These are phyloP conservation scores for Neogobius melanostomus DNA, from an alignment of 2,113 vertebrate species.

Conservation along the genomic window DNA sequence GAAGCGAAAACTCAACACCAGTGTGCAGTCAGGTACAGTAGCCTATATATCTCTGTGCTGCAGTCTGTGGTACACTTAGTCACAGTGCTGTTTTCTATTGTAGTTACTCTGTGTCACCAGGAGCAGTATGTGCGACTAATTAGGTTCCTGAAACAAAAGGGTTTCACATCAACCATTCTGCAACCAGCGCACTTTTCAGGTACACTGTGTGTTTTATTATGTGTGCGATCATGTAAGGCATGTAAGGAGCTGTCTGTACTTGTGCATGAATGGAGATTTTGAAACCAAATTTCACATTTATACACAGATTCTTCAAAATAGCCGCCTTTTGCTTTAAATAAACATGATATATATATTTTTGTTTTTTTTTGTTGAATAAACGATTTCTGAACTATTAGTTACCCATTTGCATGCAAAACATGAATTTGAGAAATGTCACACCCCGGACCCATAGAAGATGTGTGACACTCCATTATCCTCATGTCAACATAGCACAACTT, in stretches of 20 bases:
- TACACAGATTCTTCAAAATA: no score
- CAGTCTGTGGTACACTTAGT: background rate
- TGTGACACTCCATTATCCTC: no score
- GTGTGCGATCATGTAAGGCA: background rate
- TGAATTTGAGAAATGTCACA: no score
- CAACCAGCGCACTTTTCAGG: slow-evolving; percentile 83
- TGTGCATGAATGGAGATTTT: no score
- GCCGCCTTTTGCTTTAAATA: no score
- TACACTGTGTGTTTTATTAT: slow-evolving; percentile 48
- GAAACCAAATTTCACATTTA: no score
- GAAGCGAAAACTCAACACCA: slow-evolving; percentile 33
- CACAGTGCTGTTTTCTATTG: background rate
- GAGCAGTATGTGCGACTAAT: slow-evolving; percentile 80
- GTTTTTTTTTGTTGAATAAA: no score
- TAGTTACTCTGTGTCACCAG: slow-evolving; percentile 81
- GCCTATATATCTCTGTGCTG: background rate
- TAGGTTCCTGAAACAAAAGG: slow-evolving; percentile 86
- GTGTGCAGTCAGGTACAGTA: slow-evolving; percentile 45
- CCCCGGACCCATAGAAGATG: no score
- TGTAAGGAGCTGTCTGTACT: background rate
- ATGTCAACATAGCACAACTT: no score
- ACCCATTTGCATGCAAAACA: no score
- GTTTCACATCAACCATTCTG: slow-evolving; percentile 79
- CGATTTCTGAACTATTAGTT: no score
- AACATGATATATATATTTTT: no score